Evolutionary conservation across 2,888 invertebrate species (phyloP).

Genomic region (Leucania comma): DNA sequence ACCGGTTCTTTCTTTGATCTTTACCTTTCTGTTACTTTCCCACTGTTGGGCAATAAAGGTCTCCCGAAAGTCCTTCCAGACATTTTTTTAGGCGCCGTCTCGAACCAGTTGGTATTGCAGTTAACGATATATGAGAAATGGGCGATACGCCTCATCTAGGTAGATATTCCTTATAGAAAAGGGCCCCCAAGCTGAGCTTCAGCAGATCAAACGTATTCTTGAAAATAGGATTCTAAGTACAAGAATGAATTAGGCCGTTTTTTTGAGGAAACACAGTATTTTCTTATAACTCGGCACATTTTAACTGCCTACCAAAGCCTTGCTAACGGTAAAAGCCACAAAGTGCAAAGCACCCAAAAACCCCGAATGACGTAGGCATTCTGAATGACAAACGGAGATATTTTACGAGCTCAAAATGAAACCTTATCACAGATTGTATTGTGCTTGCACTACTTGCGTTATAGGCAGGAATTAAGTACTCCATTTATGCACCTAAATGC

Average conservation of each 20-base stretch:
- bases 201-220: not conserved
- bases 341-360: slow-evolving; percentile 10
- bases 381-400: not conserved
- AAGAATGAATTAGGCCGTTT: not conserved
- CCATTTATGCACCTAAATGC: not conserved
- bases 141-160: too few species aligned
- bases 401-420: not conserved
- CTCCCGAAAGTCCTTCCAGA: too few species aligned
- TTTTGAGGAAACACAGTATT: not conserved
- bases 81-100: too few species aligned
- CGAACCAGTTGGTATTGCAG: too few species aligned
- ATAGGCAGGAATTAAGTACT: not conserved
- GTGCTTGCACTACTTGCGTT: not conserved
- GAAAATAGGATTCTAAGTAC: too few species aligned
- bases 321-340: slow-evolving; percentile 17
- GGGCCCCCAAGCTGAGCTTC: too few species aligned
- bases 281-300: not conserved
- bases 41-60: too few species aligned
- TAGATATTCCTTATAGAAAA: too few species aligned
- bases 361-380: slow-evolving; percentile 9
- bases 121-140: too few species aligned
- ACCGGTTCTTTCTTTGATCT: too few species aligned
- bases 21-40: too few species aligned
- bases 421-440: not conserved
- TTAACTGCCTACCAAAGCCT: not conserved